These are phyloP conservation scores for Xylota sylvarum DNA, from an alignment of 2,888 invertebrate species.

Conservation along the genomic window DNA sequence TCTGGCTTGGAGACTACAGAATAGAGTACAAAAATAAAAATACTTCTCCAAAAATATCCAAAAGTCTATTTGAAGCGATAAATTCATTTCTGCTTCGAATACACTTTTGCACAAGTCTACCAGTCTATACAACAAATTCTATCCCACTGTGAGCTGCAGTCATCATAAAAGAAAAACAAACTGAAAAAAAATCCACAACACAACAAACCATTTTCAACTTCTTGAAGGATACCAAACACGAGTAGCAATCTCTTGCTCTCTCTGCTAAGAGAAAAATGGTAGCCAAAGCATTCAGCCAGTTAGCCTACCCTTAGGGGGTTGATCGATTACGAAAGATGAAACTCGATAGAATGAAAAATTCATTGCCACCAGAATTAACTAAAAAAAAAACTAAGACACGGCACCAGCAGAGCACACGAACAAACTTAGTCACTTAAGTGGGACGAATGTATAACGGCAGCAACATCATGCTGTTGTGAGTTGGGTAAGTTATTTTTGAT, in stretches of 20 bases:
- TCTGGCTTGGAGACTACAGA: no score
- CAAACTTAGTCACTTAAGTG: conserved; percentile 58
- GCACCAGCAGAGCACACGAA: conserved; percentile 20
- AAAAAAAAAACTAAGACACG: conserved; percentile 9
- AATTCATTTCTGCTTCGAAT: no score
- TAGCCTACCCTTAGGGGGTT: conserved; percentile 76
- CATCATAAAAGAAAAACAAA: conserved; percentile 35
- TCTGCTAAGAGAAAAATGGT: conserved; percentile 36
- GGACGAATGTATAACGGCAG: conserved; percentile 32
- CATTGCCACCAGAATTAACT: conserved; percentile 74
- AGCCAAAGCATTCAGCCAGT: conserved; percentile 55
- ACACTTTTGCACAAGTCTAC: conserved; percentile 44
- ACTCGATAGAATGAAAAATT: conserved; percentile 71
- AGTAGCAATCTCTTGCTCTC: conserved; percentile 58
- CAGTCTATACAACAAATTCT: conserved; percentile 43
- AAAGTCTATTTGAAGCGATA: no score
- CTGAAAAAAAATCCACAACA: conserved; percentile 15
- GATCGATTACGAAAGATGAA: conserved; percentile 74
- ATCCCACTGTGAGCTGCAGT: conserved; percentile 69
- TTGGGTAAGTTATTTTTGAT: conserved; percentile 61
- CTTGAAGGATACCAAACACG: conserved; percentile 50
- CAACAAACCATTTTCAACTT: conserved; percentile 9
- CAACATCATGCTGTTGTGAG: conserved; percentile 31
- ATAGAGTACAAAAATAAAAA: no score
- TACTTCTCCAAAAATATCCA: no score